These are phyloP conservation scores for Capreolus pygargus DNA, from an alignment of 2,113 vertebrate genomes.

Conservation along the genomic window DNA sequence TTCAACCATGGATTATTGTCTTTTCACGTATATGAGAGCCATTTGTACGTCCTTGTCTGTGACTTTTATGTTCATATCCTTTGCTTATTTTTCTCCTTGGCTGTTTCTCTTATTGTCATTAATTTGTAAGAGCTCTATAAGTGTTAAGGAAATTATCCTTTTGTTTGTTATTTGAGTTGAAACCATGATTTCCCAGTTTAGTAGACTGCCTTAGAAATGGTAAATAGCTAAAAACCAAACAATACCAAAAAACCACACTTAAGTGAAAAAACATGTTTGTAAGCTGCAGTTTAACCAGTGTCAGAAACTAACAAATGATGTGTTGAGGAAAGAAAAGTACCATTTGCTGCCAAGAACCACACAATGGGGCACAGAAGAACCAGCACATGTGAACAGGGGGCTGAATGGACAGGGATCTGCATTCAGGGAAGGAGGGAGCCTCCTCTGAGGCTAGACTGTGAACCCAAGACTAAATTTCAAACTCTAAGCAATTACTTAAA, in stretches of 20 bases:
- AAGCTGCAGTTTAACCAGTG: background rate
- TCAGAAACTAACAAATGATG: constrained; percentile 29
- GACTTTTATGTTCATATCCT: background rate
- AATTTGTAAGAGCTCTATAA: background rate
- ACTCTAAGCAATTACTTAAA: background rate
- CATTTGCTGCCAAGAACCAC: background rate
- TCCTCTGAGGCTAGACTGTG: background rate
- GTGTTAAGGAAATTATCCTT: background rate
- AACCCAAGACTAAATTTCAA: background rate
- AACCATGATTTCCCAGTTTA: background rate
- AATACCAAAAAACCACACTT: background rate
- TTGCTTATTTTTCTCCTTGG: background rate
- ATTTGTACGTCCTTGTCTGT: background rate
- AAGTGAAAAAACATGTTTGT: constrained; percentile 3
- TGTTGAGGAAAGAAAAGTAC: background rate
- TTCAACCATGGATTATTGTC: background rate
- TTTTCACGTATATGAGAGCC: background rate
- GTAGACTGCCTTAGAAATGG: background rate
- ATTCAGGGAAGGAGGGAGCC: background rate
- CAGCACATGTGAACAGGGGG: background rate
- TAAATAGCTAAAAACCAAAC: background rate
- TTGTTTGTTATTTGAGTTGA: background rate
- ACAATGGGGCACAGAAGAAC: background rate
- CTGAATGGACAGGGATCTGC: background rate
- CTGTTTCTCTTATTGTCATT: background rate